Percentiles rank a stretch among this genome's conserved stretches.
Evolutionary conservation across 2,113 vertebrate species (phyloP).

Genomic region (Panthera tigris): DNA sequence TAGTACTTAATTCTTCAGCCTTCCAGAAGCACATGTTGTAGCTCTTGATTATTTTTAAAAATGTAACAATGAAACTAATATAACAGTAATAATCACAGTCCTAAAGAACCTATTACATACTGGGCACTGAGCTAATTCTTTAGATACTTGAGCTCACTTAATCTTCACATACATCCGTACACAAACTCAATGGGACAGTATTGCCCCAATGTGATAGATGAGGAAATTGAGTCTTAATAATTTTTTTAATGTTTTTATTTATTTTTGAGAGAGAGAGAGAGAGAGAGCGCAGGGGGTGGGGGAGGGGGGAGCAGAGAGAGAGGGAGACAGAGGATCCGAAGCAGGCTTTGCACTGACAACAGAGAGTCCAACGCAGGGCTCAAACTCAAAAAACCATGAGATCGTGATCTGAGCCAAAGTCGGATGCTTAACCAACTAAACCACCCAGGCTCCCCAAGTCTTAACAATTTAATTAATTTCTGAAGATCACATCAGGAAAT

Average conservation of each 20-base stretch:
- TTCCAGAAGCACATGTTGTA: not conserved
- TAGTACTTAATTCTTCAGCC: not conserved
- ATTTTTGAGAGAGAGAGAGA: no score
- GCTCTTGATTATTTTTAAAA: conserved; percentile 16
- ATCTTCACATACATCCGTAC: not conserved
- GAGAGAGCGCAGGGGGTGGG: no score
- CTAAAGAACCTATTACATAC: not conserved
- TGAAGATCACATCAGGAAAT: not conserved
- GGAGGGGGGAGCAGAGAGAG: no score
- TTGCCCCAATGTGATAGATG: not conserved
- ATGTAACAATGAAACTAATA: not conserved
- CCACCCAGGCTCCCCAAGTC: no score
- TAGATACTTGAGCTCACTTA: not conserved
- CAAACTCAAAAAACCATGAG: no score
- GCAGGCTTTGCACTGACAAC: no score
- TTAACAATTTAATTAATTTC: not conserved
- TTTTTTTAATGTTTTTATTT: no score
- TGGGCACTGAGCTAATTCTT: not conserved
- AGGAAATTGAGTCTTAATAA: not conserved
- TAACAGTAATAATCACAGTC: not conserved
- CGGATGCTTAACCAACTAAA: no score
- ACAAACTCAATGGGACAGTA: not conserved
- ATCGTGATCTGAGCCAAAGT: no score
- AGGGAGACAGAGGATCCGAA: no score
- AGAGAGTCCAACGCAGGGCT: no score